Conservation (phyloP, 1,140 invertebrate species). For the Drosophila kepulauana region DNA sequence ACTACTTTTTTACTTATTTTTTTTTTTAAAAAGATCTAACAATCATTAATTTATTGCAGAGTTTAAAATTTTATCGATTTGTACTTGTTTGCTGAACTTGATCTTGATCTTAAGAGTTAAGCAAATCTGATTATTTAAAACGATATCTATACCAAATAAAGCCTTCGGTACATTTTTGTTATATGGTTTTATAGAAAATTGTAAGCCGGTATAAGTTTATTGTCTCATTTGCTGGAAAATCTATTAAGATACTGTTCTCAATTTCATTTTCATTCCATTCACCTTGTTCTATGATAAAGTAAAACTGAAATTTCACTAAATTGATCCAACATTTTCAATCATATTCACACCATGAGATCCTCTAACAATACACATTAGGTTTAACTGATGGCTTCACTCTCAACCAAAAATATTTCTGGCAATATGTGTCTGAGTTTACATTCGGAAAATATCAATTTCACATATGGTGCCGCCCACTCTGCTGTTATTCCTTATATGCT, state of each 20-base stretch:
- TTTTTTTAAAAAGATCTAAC: neutral
- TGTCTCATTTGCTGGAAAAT: too few species aligned
- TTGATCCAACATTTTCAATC: too few species aligned
- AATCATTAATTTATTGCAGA: neutral
- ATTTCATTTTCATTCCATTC: neutral
- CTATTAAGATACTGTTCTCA: too few species aligned
- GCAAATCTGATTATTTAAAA: too few species aligned
- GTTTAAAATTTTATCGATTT: neutral
- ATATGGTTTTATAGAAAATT: too few species aligned
- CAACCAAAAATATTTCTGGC: neutral
- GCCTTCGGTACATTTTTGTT: too few species aligned
- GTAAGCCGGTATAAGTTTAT: too few species aligned
- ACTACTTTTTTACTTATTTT: neutral
- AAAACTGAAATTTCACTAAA: neutral
- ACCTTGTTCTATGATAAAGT: neutral
- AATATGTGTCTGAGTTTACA: conserved; percentile 5
- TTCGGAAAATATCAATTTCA: conserved; percentile 21
- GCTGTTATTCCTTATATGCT: conserved; percentile 10
- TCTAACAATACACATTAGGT: neutral
- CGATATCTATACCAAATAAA: too few species aligned
- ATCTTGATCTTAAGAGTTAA: neutral
- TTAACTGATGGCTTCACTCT: neutral
- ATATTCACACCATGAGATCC: neutral
- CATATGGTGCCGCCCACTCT: conserved; percentile 17
- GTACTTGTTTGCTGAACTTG: neutral